Conservation (phyloP, 2,888 invertebrate genomes). For the Itoplectis maculator region DNA sequence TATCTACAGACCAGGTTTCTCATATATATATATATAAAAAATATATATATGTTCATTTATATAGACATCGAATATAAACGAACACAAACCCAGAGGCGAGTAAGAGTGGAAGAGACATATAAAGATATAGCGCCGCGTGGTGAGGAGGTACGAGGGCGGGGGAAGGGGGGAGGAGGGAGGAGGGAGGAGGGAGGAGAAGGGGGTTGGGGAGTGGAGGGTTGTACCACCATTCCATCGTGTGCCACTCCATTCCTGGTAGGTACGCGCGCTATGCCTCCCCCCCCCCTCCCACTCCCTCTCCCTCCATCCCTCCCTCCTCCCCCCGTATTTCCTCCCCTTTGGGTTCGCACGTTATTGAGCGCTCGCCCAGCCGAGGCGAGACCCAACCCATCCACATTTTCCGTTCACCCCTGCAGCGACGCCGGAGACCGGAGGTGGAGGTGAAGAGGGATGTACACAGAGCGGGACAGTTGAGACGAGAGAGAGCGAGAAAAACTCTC, state of each 20-base stretch:
- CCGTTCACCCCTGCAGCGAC: slow-evolving; percentile 77
- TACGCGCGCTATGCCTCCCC: slow-evolving; percentile 76
- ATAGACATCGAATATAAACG: neutral
- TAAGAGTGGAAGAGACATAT: slow-evolving; percentile 17
- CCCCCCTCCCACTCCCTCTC: too few relatives aligned
- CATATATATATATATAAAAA: slow-evolving; percentile 2
- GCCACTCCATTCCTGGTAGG: slow-evolving; percentile 78
- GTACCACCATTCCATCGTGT: slow-evolving; percentile 77
- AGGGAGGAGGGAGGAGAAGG: slow-evolving; percentile 55
- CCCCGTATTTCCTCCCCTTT: slow-evolving; percentile 85
- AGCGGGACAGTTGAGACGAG: slow-evolving; percentile 61
- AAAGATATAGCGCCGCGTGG: slow-evolving; percentile 14
- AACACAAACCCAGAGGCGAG: neutral
- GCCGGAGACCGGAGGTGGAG: slow-evolving; percentile 64
- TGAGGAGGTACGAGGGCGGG: too few relatives aligned
- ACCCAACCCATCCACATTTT: slow-evolving; percentile 86
- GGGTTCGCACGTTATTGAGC: slow-evolving; percentile 88
- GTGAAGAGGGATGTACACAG: slow-evolving; percentile 66
- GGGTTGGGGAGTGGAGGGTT: slow-evolving; percentile 63
- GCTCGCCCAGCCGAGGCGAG: slow-evolving; percentile 87
- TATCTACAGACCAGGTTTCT: slow-evolving; percentile 42
- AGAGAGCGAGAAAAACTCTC: slow-evolving; percentile 41
- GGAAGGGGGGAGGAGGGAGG: neutral
- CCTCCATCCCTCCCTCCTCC: too few relatives aligned
- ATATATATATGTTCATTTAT: too few relatives aligned